These are phyloP conservation scores for Caligus rogercresseyi DNA, from an alignment of 1,140 invertebrate species.

Conservation along the genomic window DNA sequence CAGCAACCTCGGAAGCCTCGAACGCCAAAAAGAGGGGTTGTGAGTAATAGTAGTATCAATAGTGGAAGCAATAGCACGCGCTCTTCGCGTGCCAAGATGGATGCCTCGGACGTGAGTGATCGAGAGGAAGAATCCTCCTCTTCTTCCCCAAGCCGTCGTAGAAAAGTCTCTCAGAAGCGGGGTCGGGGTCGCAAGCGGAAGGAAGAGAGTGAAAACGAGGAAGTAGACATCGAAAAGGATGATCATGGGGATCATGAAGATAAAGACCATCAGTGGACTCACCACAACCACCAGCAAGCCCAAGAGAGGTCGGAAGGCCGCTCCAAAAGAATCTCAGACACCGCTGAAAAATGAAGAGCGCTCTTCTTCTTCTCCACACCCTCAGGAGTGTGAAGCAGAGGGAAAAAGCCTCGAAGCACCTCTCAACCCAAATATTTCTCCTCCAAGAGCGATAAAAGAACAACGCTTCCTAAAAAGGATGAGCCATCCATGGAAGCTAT, in stretches of 20 bases:
- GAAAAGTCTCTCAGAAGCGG: background rate
- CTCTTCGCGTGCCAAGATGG: constrained; percentile 1
- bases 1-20: too few species aligned
- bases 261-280: background rate
- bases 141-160: too few species aligned
- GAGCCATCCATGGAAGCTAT: background rate
- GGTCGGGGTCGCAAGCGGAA: constrained; percentile 1
- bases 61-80: background rate
- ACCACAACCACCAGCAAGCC: background rate
- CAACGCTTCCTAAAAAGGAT: background rate
- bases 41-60: too few species aligned
- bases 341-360: background rate
- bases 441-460: background rate
- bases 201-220: constrained; percentile 14
- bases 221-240: constrained; percentile 14
- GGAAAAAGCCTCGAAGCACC: too few species aligned
- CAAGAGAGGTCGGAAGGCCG: constrained; percentile 1
- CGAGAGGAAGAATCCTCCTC: background rate
- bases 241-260: background rate
- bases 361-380: too few species aligned
- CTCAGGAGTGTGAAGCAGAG: too few species aligned
- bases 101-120: constrained; percentile 3
- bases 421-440: too few species aligned
- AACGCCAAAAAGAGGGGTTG: too few species aligned
- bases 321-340: constrained; percentile 1